These are phyloP conservation scores for Pedicia rivosa DNA, from an alignment of 2,888 invertebrate species.

Conservation along the genomic window DNA sequence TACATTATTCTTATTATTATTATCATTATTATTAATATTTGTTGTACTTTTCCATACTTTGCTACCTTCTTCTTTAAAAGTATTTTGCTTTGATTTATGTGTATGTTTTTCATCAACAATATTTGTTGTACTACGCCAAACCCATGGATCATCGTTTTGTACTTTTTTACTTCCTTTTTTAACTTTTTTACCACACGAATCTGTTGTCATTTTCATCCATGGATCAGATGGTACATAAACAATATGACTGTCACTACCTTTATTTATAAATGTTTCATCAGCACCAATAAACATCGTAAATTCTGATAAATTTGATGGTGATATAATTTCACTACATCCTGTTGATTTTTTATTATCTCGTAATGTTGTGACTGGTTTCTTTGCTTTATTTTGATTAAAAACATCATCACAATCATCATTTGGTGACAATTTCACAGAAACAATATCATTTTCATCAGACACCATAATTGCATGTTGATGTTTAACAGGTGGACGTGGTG, in stretches of 20 bases:
- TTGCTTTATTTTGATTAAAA: conserved; percentile 9
- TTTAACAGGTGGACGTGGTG: conserved; percentile 19
- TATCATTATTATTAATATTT: not conserved
- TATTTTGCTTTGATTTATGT: conserved; percentile 6
- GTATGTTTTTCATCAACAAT: conserved; percentile 1
- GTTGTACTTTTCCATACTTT: conserved; percentile 4
- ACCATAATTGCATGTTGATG: conserved; percentile 20
- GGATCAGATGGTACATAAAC: conserved; percentile 26
- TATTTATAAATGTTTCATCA: conserved; percentile 13
- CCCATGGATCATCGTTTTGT: conserved; percentile 21
- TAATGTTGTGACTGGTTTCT: conserved; percentile 6
- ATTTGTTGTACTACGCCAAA: conserved; percentile 16
- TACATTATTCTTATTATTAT: conserved; percentile 7
- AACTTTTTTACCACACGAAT: not conserved
- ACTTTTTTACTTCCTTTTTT: conserved; percentile 7
- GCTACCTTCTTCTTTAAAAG: not conserved
- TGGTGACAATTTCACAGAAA: conserved; percentile 19
- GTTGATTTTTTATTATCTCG: too few relatives aligned
- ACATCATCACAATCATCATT: conserved; percentile 17
- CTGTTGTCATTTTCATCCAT: conserved; percentile 25
- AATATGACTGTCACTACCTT: conserved; percentile 25
- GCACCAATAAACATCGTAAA: conserved; percentile 19
- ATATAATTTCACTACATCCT: conserved; percentile 29
- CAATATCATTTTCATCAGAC: conserved; percentile 18
- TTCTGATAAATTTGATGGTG: conserved; percentile 26